These are phyloP conservation scores for Agrochola lota DNA, from an alignment of 2,888 invertebrate species.

Conservation along the genomic window DNA sequence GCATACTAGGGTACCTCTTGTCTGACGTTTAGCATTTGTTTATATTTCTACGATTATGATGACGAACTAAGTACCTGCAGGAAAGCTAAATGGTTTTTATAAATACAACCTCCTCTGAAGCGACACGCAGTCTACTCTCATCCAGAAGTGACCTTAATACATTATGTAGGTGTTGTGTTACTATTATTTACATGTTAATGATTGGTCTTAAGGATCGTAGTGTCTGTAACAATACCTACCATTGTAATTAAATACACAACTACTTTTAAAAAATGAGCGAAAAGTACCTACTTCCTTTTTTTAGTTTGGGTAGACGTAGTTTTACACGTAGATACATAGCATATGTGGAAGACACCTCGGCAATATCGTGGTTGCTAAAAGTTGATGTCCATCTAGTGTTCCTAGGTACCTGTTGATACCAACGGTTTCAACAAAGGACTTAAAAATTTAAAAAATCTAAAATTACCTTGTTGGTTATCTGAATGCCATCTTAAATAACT, in stretches of 20 bases:
- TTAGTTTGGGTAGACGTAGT: background rate
- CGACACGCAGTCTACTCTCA: background rate
- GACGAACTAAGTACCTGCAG: background rate
- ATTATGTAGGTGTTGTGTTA: background rate
- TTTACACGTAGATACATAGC: background rate
- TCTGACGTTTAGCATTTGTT: constrained; percentile 10
- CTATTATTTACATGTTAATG: background rate
- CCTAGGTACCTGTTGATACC: background rate
- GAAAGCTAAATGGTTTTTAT: background rate
- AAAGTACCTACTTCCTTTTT: background rate
- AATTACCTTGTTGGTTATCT: constrained; percentile 41
- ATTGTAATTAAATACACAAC: background rate
- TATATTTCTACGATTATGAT: constrained; percentile 13
- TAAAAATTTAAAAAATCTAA: constrained; percentile 5
- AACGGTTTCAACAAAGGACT: constrained; percentile 28
- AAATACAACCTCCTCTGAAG: background rate
- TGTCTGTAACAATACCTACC: background rate
- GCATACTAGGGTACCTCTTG: constrained; percentile 1
- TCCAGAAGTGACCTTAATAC: background rate
- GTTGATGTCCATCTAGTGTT: too few species aligned
- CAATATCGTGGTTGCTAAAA: background rate
- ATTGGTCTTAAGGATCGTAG: background rate
- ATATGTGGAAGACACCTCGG: background rate
- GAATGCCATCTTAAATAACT: constrained; percentile 51
- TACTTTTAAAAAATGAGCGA: too few species aligned